Conservation (phyloP, 2,113 vertebrate genomes). For the Microcebus griseorufus region DNA sequence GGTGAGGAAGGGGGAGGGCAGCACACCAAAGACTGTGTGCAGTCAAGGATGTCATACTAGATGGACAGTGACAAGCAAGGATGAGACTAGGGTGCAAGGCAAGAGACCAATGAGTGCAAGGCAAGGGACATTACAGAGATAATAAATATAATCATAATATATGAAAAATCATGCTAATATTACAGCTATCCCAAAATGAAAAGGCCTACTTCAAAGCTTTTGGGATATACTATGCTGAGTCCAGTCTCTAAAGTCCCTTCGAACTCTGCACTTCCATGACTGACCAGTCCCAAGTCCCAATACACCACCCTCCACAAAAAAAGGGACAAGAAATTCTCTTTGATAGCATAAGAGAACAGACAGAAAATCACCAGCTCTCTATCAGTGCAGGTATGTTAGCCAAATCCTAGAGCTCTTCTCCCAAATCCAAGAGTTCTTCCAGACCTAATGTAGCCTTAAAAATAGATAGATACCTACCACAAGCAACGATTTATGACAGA, state of each 20-base stretch:
- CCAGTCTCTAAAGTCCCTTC: neutral
- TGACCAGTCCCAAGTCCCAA: neutral
- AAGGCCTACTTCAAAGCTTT: neutral
- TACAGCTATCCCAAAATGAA: neutral
- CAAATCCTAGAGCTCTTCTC: constrained; percentile 46
- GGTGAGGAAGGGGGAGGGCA: neutral
- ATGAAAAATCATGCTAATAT: neutral
- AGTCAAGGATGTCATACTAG: constrained; percentile 5
- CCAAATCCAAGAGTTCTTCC: constrained; percentile 22
- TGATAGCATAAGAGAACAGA: constrained; percentile 22
- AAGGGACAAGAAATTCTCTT: neutral
- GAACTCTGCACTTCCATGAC: neutral
- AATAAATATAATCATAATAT: neutral
- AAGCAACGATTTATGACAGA: constrained; percentile 53
- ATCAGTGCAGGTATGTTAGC: constrained; percentile 66
- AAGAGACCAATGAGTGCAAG: neutral
- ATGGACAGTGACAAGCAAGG: constrained; percentile 12
- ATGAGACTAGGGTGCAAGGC: neutral
- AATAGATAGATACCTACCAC: constrained; percentile 40
- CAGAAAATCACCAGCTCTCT: constrained; percentile 15
- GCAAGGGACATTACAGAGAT: neutral
- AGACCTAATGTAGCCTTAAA: constrained; percentile 67
- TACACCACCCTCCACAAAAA: neutral
- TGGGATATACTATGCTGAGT: neutral
- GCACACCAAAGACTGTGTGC: neutral